These are phyloP conservation scores for Triops cancriformis DNA, from an alignment of 1,140 invertebrate genomes.

Conservation along the genomic window DNA sequence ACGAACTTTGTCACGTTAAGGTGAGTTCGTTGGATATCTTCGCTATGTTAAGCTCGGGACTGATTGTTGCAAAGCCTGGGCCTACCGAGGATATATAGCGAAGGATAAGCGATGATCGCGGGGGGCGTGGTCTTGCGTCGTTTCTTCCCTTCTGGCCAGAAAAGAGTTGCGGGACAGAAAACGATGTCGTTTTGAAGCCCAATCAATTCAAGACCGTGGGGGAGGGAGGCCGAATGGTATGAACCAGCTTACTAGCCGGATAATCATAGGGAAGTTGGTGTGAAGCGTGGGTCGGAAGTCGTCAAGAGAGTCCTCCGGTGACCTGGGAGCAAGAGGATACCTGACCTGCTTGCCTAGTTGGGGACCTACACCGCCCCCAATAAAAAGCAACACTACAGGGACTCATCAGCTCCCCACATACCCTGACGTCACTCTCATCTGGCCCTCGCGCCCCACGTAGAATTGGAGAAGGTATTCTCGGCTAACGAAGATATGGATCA, in stretches of 20 bases:
- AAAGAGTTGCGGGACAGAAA: not conserved
- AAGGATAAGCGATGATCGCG: not conserved
- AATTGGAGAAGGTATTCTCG: slow-evolving; percentile 7
- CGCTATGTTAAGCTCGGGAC: not conserved
- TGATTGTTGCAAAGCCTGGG: not conserved
- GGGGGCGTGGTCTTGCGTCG: slow-evolving; percentile 2
- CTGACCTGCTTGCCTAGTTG: not conserved
- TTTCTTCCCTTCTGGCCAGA: not conserved
- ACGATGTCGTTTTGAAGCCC: not conserved
- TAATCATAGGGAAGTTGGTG: not conserved
- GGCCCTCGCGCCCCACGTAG: not conserved
- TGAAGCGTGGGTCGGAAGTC: not conserved
- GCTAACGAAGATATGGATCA: not conserved
- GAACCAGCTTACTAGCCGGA: not conserved
- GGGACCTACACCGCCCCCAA: not conserved
- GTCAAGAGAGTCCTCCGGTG: slow-evolving; percentile 1
- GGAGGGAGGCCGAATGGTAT: too few species aligned
- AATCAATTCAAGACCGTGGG: not conserved
- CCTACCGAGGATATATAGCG: not conserved
- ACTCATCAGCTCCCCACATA: not conserved
- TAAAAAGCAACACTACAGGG: not conserved
- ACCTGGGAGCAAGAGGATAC: not conserved
- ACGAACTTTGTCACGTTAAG: not conserved
- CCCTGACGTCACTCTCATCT: not conserved
- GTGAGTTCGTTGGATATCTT: not conserved